These are phyloP conservation scores for Sakesphorus luctuosus DNA, from an alignment of 2,113 vertebrate species.

Conservation along the genomic window DNA sequence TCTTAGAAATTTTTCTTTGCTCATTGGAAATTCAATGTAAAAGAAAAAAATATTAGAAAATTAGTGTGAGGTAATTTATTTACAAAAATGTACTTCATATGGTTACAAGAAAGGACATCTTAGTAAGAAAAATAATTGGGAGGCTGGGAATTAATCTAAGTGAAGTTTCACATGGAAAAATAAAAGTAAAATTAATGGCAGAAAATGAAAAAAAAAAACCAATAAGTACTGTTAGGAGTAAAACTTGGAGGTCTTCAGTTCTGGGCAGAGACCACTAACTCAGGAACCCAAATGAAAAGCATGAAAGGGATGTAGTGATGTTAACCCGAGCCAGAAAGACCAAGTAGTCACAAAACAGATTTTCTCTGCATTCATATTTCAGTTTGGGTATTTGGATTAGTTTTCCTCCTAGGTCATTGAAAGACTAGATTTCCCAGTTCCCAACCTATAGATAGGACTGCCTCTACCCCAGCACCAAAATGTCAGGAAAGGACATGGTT, in stretches of 20 bases:
- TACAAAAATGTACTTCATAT: neutral
- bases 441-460: neutral
- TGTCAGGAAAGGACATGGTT: neutral
- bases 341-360: neutral
- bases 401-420: neutral
- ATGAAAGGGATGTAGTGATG: neutral
- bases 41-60: neutral
- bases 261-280: neutral
- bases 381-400: neutral
- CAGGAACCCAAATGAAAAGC: neutral
- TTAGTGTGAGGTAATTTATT: neutral
- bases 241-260: neutral
- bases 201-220: neutral
- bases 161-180: neutral
- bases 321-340: neutral
- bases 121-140: neutral
- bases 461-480: neutral
- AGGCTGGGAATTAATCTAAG: neutral
- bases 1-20: neutral
- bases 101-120: neutral
- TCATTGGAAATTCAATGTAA: neutral
- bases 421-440: neutral
- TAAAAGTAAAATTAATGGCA: neutral
- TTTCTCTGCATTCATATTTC: neutral
- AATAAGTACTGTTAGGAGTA: neutral